Evolutionary conservation across 2,888 invertebrate species (phyloP).

Genomic region (Microplitis deprimator): DNA sequence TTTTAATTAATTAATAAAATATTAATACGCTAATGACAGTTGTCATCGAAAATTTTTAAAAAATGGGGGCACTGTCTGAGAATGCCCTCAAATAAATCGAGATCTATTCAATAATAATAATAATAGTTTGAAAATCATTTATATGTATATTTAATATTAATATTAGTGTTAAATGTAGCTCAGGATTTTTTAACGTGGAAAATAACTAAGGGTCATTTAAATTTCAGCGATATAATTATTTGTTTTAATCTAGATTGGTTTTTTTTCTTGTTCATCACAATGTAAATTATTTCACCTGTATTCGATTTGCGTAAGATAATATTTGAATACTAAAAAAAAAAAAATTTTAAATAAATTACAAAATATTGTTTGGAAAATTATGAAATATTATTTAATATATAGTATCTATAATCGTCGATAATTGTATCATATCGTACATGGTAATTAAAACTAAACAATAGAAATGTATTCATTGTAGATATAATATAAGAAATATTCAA

Average conservation of each 20-base stretch:
- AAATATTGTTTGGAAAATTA: background rate
- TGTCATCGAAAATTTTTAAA: no score
- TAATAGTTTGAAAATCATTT: slow-evolving; percentile 32
- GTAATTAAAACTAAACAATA: background rate
- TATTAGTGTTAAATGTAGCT: background rate
- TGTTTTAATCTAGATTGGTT: background rate
- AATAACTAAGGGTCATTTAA: background rate
- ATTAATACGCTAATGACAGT: no score
- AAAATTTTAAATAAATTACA: no score
- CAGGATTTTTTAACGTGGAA: background rate
- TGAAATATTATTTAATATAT: background rate
- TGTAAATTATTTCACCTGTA: no score
- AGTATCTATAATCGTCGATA: background rate
- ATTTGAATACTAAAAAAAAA: no score
- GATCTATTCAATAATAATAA: slow-evolving; percentile 24
- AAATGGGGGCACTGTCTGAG: no score
- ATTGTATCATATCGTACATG: background rate
- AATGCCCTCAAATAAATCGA: no score
- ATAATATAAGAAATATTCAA: background rate
- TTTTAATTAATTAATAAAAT: no score
- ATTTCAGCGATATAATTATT: background rate
- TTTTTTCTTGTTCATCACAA: background rate
- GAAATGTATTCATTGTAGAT: background rate
- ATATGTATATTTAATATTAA: slow-evolving; percentile 22
- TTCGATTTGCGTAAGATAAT: no score